Evolutionary conservation across 2,888 invertebrate genomes (phyloP), one percentile per base, ranked within the genome.

Genomic region (Drosophila helvetica): DNA sequence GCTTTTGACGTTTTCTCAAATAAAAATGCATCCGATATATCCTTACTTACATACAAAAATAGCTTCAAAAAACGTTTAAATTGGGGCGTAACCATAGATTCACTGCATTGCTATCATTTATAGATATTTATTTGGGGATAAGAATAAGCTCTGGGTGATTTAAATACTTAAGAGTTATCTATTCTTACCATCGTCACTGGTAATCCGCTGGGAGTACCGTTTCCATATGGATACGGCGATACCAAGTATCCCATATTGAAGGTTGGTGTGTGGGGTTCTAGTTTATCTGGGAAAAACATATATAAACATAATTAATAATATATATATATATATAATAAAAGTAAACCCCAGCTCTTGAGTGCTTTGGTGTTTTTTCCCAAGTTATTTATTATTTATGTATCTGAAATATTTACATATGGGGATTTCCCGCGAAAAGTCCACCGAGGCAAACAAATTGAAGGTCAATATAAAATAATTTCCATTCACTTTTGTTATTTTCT

Each of bases 201-300:
- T 90, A 97, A 94, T 90, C 95, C 94, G 92, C 96, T 96, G 89
- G 96, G 95, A 85, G 96, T 96, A 90, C 97, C 97, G 92, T 97
- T 97, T 92, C 97, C 95, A 94, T 97, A 97, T 81, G 96, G 95
- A 93, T 97, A 97, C 69, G 97, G 97, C 79, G 97, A 96, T 92
- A 97, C 96, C 92, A 97, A 95, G 94, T 97, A 97, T 91, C 97
- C 97, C 96, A 97, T 97, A 94, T 97, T 97, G 94, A 97, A 97
- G 50, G 90, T 86, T 46, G 91, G 90, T 54, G 91, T 78, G 77
- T 91, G 91, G 18, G 91, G 86, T 67, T 91, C 92, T n/a, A 90
- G 84, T 78, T 91, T 86, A 77, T 79, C 85, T 85, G 50, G n/a
- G 72, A 62, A n/a, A 50, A 30, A 61, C 6, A 55, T 4, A 38